Percentiles rank a stretch among this genome's conserved stretches.
Evolutionary conservation across 1,140 invertebrate genomes (phyloP).

Genomic region (Ruditapes philippinarum): DNA sequence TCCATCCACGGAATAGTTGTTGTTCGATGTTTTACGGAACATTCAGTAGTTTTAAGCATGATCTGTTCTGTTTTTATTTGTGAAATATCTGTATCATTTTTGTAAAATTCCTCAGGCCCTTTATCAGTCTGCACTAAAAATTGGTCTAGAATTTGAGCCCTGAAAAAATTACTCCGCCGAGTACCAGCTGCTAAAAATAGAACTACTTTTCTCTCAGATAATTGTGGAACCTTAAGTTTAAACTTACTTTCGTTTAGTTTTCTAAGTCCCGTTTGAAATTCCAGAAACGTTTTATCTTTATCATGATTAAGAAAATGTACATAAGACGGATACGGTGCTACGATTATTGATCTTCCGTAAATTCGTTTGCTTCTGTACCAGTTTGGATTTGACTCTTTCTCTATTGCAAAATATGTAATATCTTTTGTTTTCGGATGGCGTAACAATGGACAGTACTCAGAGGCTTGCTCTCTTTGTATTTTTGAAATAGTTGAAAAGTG

Average conservation of each 20-base stretch:
- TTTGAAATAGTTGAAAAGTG: slow-evolving; percentile 77
- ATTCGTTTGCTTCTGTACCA: slow-evolving; percentile 3
- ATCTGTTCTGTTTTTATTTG: slow-evolving; percentile 55
- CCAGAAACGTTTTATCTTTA: background rate
- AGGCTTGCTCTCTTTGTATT: slow-evolving; percentile 75
- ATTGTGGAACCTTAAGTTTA: background rate
- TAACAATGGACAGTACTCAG: slow-evolving; percentile 69
- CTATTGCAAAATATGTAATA: slow-evolving; percentile 74
- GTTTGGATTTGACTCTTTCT: slow-evolving; percentile 67
- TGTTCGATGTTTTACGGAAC: slow-evolving; percentile 51
- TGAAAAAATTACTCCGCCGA: slow-evolving; percentile 59
- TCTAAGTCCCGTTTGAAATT: background rate
- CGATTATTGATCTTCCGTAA: slow-evolving; percentile 45
- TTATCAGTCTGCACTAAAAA: slow-evolving; percentile 66
- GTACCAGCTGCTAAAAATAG: slow-evolving; percentile 70
- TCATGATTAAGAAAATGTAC: slow-evolving; percentile 69
- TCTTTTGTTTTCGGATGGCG: slow-evolving; percentile 44
- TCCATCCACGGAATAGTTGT: slow-evolving; percentile 78
- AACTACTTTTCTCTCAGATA: slow-evolving; percentile 68
- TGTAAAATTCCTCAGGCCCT: slow-evolving; percentile 36
- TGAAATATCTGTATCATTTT: background rate
- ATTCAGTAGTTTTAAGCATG: slow-evolving; percentile 75
- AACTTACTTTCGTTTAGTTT: slow-evolving; percentile 15
- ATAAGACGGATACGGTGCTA: slow-evolving; percentile 80
- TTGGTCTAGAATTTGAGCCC: slow-evolving; percentile 73